phyloP scores from a whole-genome alignment of 2,797 vertebrate genomes.

The Babyrousa celebensis region DNA sequence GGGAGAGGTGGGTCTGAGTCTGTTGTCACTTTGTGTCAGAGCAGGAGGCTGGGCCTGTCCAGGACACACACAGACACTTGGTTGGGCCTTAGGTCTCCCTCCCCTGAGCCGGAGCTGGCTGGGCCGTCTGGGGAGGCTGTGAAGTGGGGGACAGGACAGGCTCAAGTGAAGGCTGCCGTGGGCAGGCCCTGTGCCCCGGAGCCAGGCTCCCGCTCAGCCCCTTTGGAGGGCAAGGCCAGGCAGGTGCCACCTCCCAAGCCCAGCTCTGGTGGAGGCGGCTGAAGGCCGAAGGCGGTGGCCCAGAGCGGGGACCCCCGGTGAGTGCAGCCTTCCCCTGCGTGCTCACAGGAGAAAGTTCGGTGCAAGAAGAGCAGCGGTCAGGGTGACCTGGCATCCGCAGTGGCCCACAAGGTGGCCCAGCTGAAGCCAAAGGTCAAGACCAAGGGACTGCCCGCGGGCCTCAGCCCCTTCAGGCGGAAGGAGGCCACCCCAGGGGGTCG shows the following conservation, averaged over 20 bases:
- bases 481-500: conserved; percentile 88
- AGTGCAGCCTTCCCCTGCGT: accelerated
- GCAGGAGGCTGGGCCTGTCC: not conserved
- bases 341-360: conserved; percentile 92
- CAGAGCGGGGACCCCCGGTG: accelerated
- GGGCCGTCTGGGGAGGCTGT: accelerated
- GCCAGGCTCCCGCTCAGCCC: not conserved
- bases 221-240: not conserved
- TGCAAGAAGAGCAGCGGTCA: conserved; percentile 92
- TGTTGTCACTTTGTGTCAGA: not conserved
- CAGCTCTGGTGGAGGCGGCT: accelerated
- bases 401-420: conserved; percentile 93
- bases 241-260: not conserved
- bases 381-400: conserved; percentile 91
- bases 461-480: conserved; percentile 92
- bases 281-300: accelerated
- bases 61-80: not conserved
- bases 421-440: conserved; percentile 95
- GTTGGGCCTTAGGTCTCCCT: not conserved
- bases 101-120: not conserved
- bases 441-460: conserved; percentile 91
- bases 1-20: not conserved
- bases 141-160: not conserved
- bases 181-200: not conserved
- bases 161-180: not conserved